These are phyloP conservation scores for Sphinx pinastri DNA, from an alignment of 2,888 invertebrate species.

Conservation along the genomic window DNA sequence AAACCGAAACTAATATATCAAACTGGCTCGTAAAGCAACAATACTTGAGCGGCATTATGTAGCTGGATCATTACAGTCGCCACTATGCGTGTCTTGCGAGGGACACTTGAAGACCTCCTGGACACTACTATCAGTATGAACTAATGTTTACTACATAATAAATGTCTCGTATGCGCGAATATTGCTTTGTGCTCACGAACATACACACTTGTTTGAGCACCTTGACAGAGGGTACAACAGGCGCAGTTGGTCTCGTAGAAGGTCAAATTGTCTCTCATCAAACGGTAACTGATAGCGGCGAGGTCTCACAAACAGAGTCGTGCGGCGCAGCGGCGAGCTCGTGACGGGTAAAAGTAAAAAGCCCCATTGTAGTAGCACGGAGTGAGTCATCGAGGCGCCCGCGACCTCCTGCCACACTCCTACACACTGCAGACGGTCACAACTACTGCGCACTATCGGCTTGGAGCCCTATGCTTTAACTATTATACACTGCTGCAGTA, in stretches of 20 bases:
- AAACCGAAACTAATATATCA: constrained; percentile 16
- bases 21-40: constrained; percentile 1
- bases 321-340: background rate
- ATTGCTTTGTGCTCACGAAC: too few species aligned
- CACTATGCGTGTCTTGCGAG: background rate
- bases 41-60: background rate
- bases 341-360: constrained; percentile 2
- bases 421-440: background rate
- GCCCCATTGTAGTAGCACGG: background rate
- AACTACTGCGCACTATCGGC: too few species aligned
- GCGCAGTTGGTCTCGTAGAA: background rate
- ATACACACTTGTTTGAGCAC: too few species aligned
- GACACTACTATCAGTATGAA: too few species aligned
- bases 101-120: too few species aligned
- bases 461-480: too few species aligned
- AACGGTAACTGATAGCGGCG: background rate
- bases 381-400: background rate
- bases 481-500: too few species aligned
- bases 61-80: background rate
- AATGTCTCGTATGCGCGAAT: background rate
- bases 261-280: background rate
- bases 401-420: background rate
- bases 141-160: too few species aligned
- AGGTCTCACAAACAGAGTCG: background rate
- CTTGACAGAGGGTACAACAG: background rate